phyloP scores from a whole-genome alignment of 1,140 invertebrate genomes.

The Papilio dardanus region DNA sequence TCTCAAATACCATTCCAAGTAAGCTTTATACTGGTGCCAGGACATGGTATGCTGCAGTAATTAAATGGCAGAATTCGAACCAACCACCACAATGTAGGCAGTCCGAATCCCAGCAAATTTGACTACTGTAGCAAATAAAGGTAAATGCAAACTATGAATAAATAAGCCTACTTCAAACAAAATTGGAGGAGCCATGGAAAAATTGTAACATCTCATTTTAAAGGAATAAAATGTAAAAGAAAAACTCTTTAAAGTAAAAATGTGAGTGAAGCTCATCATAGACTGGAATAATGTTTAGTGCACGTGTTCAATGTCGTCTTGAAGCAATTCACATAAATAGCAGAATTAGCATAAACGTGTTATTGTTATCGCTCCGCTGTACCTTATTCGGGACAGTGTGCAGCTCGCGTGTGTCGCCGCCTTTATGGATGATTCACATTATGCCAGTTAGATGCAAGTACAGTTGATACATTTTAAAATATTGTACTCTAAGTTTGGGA shows the following conservation, averaged over 20 bases:
- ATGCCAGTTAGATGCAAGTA: too few species aligned
- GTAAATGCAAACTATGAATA: not conserved
- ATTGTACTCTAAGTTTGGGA: too few species aligned
- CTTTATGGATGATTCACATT: too few species aligned
- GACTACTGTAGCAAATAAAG: not conserved
- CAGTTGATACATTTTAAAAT: too few species aligned
- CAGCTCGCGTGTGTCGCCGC: not conserved
- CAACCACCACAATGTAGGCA: too few species aligned
- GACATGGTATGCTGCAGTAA: too few species aligned
- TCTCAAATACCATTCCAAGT: too few species aligned
- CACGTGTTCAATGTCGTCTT: not conserved
- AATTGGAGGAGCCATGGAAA: not conserved
- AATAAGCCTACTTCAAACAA: not conserved
- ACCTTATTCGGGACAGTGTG: not conserved
- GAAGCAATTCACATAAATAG: not conserved
- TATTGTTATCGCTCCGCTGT: not conserved
- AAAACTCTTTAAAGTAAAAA: not conserved
- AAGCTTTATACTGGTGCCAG: too few species aligned
- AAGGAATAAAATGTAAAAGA: not conserved
- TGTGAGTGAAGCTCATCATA: not conserved
- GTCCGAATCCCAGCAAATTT: too few species aligned
- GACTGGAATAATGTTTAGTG: not conserved
- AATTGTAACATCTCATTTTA: not conserved
- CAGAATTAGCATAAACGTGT: slow-evolving; percentile 2
- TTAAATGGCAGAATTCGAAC: too few species aligned